Base-by-base conservation (phyloP, 1,140 invertebrate species). In the Pogonus chalceus region DNA sequence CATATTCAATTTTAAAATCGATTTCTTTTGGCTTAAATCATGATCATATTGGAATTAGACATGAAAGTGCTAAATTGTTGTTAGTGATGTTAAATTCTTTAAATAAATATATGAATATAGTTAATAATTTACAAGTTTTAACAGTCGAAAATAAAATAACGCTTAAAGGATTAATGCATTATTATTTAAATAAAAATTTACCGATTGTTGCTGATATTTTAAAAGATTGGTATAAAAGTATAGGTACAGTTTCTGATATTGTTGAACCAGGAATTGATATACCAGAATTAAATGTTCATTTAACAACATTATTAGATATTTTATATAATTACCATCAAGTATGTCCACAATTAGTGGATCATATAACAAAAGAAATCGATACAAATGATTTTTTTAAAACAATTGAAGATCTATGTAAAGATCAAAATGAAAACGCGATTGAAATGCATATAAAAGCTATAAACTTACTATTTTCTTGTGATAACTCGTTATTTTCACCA, bases 391-490 rank as follows among this genome's bases (percentile, higher is more conserved):
- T 77, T 56, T 58, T 78, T 20, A 60, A 73, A 47, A 70, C 64
- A 61, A 68, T 73, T 12, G 64, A 63, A 54, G 65, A 53, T 21
- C 55, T 72, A 0, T 53, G 63, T 16, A 37, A 24, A 0, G 52
- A 68, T 39, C 66, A 71, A 21, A 57, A 69, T 46, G 37, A 43
- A 43, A 43, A 4, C 9, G 64, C 71, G 26, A 70, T 72, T 31
- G 58, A 72, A 51, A 69, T 85, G 52, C 81, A 84, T 68, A 69
- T 85, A 1, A 84, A 84, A 69, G 72, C 79, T 1, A 76, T 85
- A 12, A 78, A 78, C 46, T 75, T 85, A 24, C 77, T 85, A 60
- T 58, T 85, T 2, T 65, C 69, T 39, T 58, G 81, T 7, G 77
- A 83, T 59, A 71, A 72, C n/a, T 70, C 72, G 7, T 68, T 73